Evolutionary conservation across 1,140 invertebrate species (phyloP).

Genomic region (Chironomus striatipennis): DNA sequence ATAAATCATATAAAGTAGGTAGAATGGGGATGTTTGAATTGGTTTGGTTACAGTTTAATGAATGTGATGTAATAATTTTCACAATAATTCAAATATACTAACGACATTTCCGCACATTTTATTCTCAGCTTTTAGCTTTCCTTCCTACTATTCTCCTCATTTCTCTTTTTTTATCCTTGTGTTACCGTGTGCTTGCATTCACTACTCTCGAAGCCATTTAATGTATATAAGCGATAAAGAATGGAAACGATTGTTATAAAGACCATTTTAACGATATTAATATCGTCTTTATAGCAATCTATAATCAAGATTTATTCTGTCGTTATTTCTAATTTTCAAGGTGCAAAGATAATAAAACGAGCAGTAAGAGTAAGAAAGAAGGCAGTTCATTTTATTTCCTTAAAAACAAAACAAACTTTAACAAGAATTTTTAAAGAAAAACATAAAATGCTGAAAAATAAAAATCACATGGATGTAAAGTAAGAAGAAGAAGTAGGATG

Average conservation of each 20-base stretch:
- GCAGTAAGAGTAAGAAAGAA: not conserved
- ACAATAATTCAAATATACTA: constrained; percentile 10
- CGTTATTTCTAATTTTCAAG: constrained; percentile 14
- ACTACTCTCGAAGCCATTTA: not conserved
- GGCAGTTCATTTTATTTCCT: too few species aligned
- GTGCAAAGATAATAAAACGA: not conserved
- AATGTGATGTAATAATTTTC: constrained; percentile 14
- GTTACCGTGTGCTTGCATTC: not conserved
- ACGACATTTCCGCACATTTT: constrained; percentile 12
- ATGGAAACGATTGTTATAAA: not conserved
- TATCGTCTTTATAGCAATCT: constrained; percentile 8
- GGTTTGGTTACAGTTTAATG: constrained; percentile 7
- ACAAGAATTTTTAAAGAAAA: too few species aligned
- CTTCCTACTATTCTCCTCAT: not conserved
- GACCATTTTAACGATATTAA: constrained; percentile 4
- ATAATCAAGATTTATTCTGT: constrained; percentile 14
- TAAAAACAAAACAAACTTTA: too few species aligned
- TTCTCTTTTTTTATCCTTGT: too few species aligned
- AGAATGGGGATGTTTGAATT: not conserved
- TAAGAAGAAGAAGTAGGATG: too few species aligned
- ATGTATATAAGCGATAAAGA: not conserved
- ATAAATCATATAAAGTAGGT: not conserved
- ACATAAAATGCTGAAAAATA: too few species aligned
- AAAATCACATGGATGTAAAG: too few species aligned
- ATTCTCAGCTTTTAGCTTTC: not conserved